Evolutionary conservation across 1,140 invertebrate genomes (phyloP).

Genomic region (Bombus balteatus): DNA sequence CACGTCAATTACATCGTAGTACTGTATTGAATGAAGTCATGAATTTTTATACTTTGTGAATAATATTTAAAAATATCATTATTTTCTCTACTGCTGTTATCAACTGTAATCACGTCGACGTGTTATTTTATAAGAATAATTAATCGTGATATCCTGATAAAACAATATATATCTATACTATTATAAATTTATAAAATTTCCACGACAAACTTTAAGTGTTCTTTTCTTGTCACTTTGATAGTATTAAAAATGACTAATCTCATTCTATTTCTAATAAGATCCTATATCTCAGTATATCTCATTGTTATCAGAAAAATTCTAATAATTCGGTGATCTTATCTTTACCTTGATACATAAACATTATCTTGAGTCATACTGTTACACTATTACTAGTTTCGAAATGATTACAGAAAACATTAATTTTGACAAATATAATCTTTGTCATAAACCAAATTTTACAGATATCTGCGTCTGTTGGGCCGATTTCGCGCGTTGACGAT

Average conservation of each 20-base stretch:
- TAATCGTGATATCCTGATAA: not conserved
- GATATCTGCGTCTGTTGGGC: slow-evolving; percentile 75
- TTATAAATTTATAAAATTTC: too few relatives aligned
- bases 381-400: not conserved
- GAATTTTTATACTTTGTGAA: not conserved
- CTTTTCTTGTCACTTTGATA: too few relatives aligned
- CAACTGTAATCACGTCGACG: not conserved
- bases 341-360: too few relatives aligned
- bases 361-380: too few relatives aligned
- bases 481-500: slow-evolving; percentile 72
- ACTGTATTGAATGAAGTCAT: too few relatives aligned
- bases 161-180: not conserved
- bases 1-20: too few relatives aligned
- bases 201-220: too few relatives aligned
- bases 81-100: not conserved
- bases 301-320: too few relatives aligned
- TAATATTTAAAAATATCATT: not conserved
- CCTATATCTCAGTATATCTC: too few relatives aligned
- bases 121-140: not conserved
- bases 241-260: too few relatives aligned
- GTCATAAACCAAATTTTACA: slow-evolving; percentile 31
- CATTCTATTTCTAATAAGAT: too few relatives aligned
- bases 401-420: not conserved
- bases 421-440: not conserved
- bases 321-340: too few relatives aligned